These are phyloP conservation scores for Helostoma temminkii DNA, from an alignment of 2,797 vertebrate genomes.

Conservation along the genomic window DNA sequence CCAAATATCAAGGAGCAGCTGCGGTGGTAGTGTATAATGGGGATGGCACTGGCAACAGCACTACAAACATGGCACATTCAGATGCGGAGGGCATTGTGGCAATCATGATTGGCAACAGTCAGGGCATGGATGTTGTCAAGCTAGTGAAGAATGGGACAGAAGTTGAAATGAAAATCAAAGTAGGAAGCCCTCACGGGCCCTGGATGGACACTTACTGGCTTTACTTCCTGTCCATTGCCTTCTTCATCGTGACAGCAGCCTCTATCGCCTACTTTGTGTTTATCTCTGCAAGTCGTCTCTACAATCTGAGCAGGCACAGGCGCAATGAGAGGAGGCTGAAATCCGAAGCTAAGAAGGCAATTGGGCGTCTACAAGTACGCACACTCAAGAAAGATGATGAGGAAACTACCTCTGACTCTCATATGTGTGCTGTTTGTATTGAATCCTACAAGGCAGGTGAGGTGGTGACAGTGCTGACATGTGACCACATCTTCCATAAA, in stretches of 20 bases:
- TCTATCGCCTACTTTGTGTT: constrained; percentile 92
- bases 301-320: constrained; percentile 80
- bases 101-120: constrained; percentile 91
- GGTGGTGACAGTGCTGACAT: constrained; percentile 92
- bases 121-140: constrained; percentile 85
- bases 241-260: constrained; percentile 92
- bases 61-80: constrained; percentile 81
- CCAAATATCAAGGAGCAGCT: constrained; percentile 78
- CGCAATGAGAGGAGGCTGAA: constrained; percentile 86
- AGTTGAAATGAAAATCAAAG: constrained; percentile 86
- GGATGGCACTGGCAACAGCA: constrained; percentile 78
- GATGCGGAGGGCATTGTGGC: constrained; percentile 81
- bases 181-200: constrained; percentile 86
- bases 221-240: constrained; percentile 92
- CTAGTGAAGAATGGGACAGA: constrained; percentile 81
- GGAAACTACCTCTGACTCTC: constrained; percentile 87
- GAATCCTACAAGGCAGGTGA: constrained; percentile 91
- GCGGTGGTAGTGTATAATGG: constrained; percentile 91
- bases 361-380: constrained; percentile 87
- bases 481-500: constrained; percentile 96
- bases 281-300: constrained; percentile 88
- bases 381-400: constrained; percentile 89
- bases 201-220: constrained; percentile 92
- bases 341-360: constrained; percentile 90
- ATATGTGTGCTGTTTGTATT: constrained; percentile 93